phyloP scores from a whole-genome alignment of 2,113 vertebrate species.

The Eidolon helvum region DNA sequence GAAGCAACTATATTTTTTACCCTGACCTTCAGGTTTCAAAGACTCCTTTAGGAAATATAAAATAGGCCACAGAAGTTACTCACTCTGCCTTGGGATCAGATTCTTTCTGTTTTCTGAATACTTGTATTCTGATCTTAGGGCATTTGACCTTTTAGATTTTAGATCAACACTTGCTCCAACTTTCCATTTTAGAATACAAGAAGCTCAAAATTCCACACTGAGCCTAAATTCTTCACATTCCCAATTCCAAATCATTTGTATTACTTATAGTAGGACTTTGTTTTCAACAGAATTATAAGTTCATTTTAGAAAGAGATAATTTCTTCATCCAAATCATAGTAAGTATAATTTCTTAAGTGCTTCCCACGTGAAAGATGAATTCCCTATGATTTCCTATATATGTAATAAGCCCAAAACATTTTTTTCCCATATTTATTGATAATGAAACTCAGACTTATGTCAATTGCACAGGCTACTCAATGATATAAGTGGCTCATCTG shows the following conservation, averaged over 20 bases:
- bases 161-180: slow-evolving; percentile 23
- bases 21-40: not conserved
- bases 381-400: not conserved
- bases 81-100: not conserved
- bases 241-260: not conserved
- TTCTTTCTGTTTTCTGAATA: slow-evolving; percentile 15
- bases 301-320: not conserved
- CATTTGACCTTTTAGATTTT: slow-evolving; percentile 1
- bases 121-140: not conserved
- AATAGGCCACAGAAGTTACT: slow-evolving; percentile 29
- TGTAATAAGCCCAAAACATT: not conserved
- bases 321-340: not conserved
- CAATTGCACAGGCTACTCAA: not conserved
- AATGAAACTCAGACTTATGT: not conserved
- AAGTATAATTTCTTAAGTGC: not conserved
- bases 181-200: slow-evolving; percentile 7
- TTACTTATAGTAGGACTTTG: not conserved
- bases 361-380: not conserved
- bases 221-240: not conserved
- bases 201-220: not conserved
- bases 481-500: not conserved
- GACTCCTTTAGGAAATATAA: slow-evolving; percentile 19
- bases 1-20: not conserved
- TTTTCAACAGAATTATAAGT: not conserved
- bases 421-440: not conserved